A percentile compares a stretch with the other conserved stretches of the same genome.
Conservation (phyloP, 2,888 invertebrate genomes). For the Acleris emargana region DNA sequence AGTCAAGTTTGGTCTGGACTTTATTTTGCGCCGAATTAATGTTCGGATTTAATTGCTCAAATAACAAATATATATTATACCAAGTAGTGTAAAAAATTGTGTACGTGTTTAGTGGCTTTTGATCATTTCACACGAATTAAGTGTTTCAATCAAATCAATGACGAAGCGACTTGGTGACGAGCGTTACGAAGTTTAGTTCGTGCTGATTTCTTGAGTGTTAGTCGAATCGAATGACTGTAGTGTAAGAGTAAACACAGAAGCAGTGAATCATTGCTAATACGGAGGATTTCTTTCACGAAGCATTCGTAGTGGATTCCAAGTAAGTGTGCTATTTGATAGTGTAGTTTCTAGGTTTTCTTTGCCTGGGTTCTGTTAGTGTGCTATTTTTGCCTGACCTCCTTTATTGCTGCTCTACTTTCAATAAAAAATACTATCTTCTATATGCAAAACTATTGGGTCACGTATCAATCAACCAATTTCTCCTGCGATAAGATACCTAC, state of each 20-base stretch:
- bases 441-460: background rate
- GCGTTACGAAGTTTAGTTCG: conserved; percentile 25
- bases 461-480: too few species aligned
- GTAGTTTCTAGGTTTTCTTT: conserved; percentile 6
- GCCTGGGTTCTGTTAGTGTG: conserved; percentile 9
- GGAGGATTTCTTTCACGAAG: conserved; percentile 18
- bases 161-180: conserved; percentile 32
- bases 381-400: conserved; percentile 34
- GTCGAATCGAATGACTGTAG: conserved; percentile 28
- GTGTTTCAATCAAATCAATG: conserved; percentile 27
- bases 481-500: too few species aligned
- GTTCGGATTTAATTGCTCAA: too few species aligned
- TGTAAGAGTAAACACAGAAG: conserved; percentile 35
- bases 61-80: background rate
- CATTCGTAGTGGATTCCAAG: conserved; percentile 18
- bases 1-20: background rate
- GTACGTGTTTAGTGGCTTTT: background rate
- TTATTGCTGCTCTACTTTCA: background rate
- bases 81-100: background rate
- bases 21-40: background rate
- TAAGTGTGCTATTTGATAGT: conserved; percentile 15
- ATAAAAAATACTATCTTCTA: background rate
- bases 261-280: conserved; percentile 32
- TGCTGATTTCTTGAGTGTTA: conserved; percentile 30
- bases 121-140: background rate